Base-by-base conservation (phyloP, 2,797 vertebrate genomes). In the Balearica regulorum region DNA sequence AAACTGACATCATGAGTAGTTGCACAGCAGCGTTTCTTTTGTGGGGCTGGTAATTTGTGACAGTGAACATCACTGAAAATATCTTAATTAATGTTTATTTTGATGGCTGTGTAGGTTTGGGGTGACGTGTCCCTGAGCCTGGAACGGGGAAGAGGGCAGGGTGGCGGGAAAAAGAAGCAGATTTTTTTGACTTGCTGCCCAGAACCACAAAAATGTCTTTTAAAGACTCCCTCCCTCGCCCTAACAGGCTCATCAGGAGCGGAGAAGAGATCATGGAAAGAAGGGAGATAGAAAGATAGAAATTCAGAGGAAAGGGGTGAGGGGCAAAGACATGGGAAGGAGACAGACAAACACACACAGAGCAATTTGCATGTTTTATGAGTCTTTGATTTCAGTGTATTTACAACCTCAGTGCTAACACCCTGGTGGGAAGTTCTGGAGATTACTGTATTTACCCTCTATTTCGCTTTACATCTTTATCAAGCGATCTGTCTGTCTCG, bases 21-120 rank as follows among this genome's bases (percentile, higher is more conserved):
- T 96, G 94, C 89, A 83, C 92, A 77, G 94, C 89, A 96, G 87
- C 16, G 1, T 54, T 69, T 69, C 87, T 91, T 94, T 87, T 94
- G 95, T 94, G 91, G 87, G 89, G 94, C 83, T 79, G 96, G 83
- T 88, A 94, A 95, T 97, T 96, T 95, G 95, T 96, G 96, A 96
- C 94, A 90, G 85, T 0, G 82, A 91, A 82, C 88, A 96, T 95
- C 93, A 15, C 83, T 82, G 91, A 62, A 91, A 95, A 90, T 94
- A 95, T 94, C 95, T 94, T 96, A 96, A 96, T 97, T 65, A 95
- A 91, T 96, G 96, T 96, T 95, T 97, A 95, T 96, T 96, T 97
- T 83, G 96, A 93, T 96, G 93, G 93, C 93, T 90, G 79, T 61
- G 93, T 89, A 96, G 95, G 88, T 92, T 91, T 81, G 78, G 89